Conservation (phyloP, 2,113 vertebrate species). For the Rhabdornis inornatus region DNA sequence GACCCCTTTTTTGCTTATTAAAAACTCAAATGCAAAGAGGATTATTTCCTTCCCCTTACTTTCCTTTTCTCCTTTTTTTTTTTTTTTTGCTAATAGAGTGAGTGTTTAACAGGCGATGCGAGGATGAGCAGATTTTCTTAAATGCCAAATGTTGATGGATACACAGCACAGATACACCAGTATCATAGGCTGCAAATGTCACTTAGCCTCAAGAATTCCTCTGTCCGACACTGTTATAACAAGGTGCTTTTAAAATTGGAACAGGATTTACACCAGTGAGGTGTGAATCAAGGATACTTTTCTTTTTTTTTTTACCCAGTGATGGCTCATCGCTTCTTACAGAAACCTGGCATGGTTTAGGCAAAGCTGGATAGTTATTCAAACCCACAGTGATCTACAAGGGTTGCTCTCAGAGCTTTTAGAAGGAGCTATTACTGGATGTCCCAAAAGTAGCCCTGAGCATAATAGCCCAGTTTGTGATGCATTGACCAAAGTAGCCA, state of each 20-base stretch:
- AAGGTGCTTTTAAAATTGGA: conserved; percentile 63
- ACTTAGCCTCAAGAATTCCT: conserved; percentile 62
- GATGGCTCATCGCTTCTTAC: conserved; percentile 53
- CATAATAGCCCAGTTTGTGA: conserved; percentile 33
- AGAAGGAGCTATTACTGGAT: background rate
- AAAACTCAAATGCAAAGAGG: background rate
- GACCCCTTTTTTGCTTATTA: background rate
- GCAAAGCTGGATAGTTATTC: background rate
- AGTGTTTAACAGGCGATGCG: conserved; percentile 36
- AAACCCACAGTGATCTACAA: conserved; percentile 20
- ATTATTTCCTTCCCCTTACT: background rate
- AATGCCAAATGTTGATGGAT: conserved; percentile 66
- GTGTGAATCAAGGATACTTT: conserved; percentile 40
- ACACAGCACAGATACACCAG: conserved; percentile 29
- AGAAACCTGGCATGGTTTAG: conserved; percentile 49
- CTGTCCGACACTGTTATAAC: conserved; percentile 61
- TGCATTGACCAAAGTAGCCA: conserved; percentile 14
- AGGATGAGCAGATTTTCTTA: conserved; percentile 63
- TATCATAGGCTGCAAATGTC: conserved; percentile 65
- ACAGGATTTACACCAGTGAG: conserved; percentile 55
- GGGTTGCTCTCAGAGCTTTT: conserved; percentile 3
- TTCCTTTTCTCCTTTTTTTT: background rate
- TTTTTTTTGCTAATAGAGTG: background rate
- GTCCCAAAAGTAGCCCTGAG: conserved; percentile 36
- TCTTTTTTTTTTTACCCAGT: background rate